Percentiles rank a stretch among this genome's conserved stretches.
These are phyloP conservation scores for Linyphia triangularis DNA, from an alignment of 2,888 invertebrate species.

Conservation along the genomic window DNA sequence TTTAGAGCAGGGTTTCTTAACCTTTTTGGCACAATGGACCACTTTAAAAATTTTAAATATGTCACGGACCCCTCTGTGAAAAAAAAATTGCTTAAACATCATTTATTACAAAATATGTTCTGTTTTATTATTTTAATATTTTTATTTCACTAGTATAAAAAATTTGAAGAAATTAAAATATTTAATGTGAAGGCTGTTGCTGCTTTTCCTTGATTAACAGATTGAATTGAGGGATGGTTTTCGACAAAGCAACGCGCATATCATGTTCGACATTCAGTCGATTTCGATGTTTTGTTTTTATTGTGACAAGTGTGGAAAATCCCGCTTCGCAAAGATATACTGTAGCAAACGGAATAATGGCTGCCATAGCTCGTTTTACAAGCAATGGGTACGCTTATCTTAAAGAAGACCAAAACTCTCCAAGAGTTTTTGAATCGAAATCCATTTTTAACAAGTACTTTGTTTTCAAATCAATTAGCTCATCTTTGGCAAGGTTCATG, in stretches of 20 bases:
- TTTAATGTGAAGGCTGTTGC: constrained; percentile 60
- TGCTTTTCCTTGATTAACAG: constrained; percentile 56
- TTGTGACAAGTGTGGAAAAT: constrained; percentile 49
- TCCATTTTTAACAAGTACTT: constrained; percentile 56
- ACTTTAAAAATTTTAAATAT: constrained; percentile 59
- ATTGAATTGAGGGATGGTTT: constrained; percentile 56
- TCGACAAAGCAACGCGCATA: constrained; percentile 56
- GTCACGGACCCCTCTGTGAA: constrained; percentile 53
- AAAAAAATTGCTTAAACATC: constrained; percentile 61
- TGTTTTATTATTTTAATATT: constrained; percentile 53
- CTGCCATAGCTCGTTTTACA: constrained; percentile 59
- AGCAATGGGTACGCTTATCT: constrained; percentile 66
- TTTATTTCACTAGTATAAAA: too few species aligned
- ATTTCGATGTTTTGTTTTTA: constrained; percentile 57
- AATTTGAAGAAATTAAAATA: constrained; percentile 52
- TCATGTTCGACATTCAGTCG: constrained; percentile 48
- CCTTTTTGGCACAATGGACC: constrained; percentile 63
- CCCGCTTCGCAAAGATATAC: constrained; percentile 59
- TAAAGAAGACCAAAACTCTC: too few species aligned
- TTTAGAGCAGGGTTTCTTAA: constrained; percentile 30
- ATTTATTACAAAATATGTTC: constrained; percentile 54
- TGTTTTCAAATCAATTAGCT: constrained; percentile 58
- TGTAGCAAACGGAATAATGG: constrained; percentile 63
- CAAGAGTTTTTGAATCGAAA: too few species aligned
- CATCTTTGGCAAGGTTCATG: constrained; percentile 60